phyloP scores from a whole-genome alignment of 2,888 invertebrate genomes.

The Zygothrica quintamaculata region DNA sequence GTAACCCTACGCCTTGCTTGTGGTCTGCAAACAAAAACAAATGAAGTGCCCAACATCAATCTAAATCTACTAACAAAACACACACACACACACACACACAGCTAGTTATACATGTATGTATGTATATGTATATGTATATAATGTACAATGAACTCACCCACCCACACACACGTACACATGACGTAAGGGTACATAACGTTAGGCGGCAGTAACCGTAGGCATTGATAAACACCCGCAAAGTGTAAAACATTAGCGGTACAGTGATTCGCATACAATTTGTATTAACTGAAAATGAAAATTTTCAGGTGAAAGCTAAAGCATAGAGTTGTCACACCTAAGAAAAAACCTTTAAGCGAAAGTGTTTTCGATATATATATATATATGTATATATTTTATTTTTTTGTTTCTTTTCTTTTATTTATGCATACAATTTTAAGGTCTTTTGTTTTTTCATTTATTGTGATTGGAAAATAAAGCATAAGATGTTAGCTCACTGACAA shows the following conservation, averaged over 20 bases:
- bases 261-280: conserved; percentile 48
- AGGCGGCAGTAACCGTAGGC: conserved; percentile 66
- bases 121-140: background rate
- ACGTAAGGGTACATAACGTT: conserved; percentile 50
- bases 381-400: background rate
- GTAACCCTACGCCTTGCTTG: conserved; percentile 19
- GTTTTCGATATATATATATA: background rate
- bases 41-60: conserved; percentile 50
- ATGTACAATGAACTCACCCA: background rate
- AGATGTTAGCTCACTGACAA: conserved; percentile 26
- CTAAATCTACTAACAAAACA: conserved; percentile 13
- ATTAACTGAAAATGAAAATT: background rate
- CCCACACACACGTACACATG: conserved; percentile 22
- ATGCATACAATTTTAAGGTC: conserved; percentile 12
- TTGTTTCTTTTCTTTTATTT: background rate
- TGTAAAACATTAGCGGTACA: conserved; percentile 71
- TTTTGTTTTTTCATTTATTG: conserved; percentile 10
- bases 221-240: conserved; percentile 74
- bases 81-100: conserved; percentile 1
- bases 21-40: conserved; percentile 36
- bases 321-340: conserved; percentile 13
- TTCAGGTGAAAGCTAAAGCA: conserved; percentile 26
- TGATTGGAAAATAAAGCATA: background rate
- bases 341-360: conserved; percentile 30
- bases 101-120: conserved; percentile 4